Evolutionary conservation across 23 tunicate genomes (phyloP).

Genomic region (Aplidium turbinatum): DNA sequence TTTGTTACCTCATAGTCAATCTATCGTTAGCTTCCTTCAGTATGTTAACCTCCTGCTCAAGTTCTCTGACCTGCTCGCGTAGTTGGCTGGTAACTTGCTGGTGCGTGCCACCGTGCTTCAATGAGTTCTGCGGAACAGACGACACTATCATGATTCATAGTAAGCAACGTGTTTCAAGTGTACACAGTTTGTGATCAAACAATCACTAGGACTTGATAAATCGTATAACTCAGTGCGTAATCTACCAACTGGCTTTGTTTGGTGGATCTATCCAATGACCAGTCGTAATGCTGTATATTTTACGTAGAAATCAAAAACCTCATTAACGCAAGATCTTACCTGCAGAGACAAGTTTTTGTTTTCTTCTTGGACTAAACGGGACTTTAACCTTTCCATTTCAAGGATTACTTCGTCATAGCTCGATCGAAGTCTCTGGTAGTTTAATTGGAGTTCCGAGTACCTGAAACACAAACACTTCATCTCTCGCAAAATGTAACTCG

Average conservation of each 20-base stretch:
- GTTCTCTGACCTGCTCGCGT: conserved; percentile 45
- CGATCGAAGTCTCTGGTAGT: conserved; percentile 38
- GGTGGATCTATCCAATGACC: too few species aligned
- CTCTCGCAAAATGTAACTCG: too few species aligned
- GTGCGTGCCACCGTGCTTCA: conserved; percentile 56
- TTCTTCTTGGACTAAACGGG: conserved; percentile 49
- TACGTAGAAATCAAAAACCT: too few species aligned
- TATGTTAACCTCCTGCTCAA: conserved; percentile 69
- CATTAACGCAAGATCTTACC: too few species aligned
- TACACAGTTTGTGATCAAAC: too few species aligned
- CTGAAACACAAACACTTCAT: too few species aligned
- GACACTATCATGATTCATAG: not conserved
- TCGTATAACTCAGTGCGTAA: too few species aligned
- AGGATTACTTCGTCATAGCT: conserved; percentile 55
- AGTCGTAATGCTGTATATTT: too few species aligned
- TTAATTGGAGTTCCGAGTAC: conserved; percentile 56
- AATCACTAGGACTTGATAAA: too few species aligned
- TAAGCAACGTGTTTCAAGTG: too few species aligned
- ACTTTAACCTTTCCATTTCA: conserved; percentile 57
- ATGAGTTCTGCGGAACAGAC: conserved; percentile 36
- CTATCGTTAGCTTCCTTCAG: conserved; percentile 80
- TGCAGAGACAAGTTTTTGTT: conserved; percentile 33
- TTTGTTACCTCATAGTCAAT: conserved; percentile 72
- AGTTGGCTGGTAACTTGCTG: conserved; percentile 27
- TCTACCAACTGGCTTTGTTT: too few species aligned